Percentiles rank a stretch among this genome's conserved stretches.
Conservation (phyloP, 2,797 vertebrate genomes). For the Anniella stebbinsi region DNA sequence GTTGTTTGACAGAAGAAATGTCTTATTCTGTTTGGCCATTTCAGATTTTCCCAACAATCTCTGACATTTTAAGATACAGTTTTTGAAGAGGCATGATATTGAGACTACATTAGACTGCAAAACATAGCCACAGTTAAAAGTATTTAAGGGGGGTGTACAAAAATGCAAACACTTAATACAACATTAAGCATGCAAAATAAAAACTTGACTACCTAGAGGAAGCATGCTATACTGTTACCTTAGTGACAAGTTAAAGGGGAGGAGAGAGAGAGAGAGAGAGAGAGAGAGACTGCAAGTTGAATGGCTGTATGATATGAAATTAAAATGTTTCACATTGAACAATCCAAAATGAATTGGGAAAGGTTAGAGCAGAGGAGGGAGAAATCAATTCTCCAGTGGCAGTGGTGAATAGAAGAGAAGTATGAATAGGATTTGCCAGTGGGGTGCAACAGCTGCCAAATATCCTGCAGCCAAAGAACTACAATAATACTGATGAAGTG, state of each 20-base stretch:
- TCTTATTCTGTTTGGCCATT: slow-evolving; percentile 64
- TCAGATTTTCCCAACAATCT: slow-evolving; percentile 75
- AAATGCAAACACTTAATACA: slow-evolving; percentile 84
- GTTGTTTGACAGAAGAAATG: slow-evolving; percentile 37
- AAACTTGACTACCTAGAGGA: slow-evolving; percentile 83
- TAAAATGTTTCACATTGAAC: slow-evolving; percentile 98
- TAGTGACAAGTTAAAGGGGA: slow-evolving; percentile 86
- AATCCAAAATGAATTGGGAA: slow-evolving; percentile 92
- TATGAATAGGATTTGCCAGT: slow-evolving; percentile 96
- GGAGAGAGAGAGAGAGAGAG: neutral
- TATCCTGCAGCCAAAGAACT: slow-evolving; percentile 95
- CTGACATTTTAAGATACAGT: slow-evolving; percentile 73
- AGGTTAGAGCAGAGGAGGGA: slow-evolving; percentile 88
- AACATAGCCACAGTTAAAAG: slow-evolving; percentile 76
- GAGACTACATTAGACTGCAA: slow-evolving; percentile 76
- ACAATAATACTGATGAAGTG: slow-evolving; percentile 98
- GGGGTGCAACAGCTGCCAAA: slow-evolving; percentile 97
- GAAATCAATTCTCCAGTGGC: slow-evolving; percentile 95
- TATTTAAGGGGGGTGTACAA: slow-evolving; percentile 82
- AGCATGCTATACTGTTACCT: slow-evolving; percentile 85
- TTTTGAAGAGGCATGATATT: slow-evolving; percentile 71
- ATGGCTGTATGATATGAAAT: slow-evolving; percentile 92
- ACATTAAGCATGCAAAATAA: slow-evolving; percentile 85
- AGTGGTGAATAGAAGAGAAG: slow-evolving; percentile 90
- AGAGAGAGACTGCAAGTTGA: slow-evolving; percentile 83